These are phyloP conservation scores for Ctenosaura bakeri DNA, from an alignment of 2,797 vertebrate species.

Conservation along the genomic window DNA sequence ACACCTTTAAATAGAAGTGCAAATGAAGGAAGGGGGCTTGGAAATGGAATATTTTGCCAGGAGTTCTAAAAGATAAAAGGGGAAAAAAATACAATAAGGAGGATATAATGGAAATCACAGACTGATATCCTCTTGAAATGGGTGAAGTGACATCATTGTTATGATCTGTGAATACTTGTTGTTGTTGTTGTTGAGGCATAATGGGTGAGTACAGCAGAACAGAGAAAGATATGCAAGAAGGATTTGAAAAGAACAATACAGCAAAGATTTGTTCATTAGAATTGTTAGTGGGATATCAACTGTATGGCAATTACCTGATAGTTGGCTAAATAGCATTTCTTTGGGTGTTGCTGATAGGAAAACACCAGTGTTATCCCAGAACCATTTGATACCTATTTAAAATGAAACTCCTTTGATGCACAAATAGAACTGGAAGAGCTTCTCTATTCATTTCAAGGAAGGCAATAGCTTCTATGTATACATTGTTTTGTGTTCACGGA, in stretches of 20 bases:
- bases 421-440: background rate
- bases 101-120: slow-evolving; percentile 32
- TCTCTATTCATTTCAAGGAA: background rate
- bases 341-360: background rate
- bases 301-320: background rate
- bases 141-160: background rate
- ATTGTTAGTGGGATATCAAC: background rate
- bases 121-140: slow-evolving; percentile 12
- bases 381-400: background rate
- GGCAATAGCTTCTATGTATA: background rate
- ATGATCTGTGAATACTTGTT: background rate
- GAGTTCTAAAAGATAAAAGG: background rate
- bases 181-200: background rate
- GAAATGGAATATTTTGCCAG: slow-evolving; percentile 40
- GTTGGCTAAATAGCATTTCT: background rate
- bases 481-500: too few relatives aligned
- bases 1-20: slow-evolving; percentile 59
- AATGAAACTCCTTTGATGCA: background rate
- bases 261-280: background rate
- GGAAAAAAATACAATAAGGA: slow-evolving; percentile 44
- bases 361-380: background rate
- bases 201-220: background rate
- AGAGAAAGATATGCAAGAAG: background rate
- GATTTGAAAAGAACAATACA: background rate
- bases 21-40: slow-evolving; percentile 44